Percentiles rank a stretch among this genome's conserved stretches.
Conservation (phyloP, 2,797 vertebrate genomes). For the Fratercula arctica region DNA sequence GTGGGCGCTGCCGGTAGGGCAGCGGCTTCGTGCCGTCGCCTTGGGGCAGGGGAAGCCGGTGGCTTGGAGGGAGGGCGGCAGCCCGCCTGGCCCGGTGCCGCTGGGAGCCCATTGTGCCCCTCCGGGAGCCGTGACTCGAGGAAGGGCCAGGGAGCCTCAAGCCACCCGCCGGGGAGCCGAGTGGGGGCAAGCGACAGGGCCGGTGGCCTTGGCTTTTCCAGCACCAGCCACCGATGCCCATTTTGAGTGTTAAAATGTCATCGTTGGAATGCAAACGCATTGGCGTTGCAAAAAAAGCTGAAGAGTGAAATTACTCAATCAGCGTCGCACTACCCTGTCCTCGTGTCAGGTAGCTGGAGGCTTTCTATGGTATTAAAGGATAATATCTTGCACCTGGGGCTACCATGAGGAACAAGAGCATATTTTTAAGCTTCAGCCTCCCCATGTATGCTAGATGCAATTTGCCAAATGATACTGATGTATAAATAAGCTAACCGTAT, state of each 20-base stretch:
- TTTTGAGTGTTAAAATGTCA: not conserved
- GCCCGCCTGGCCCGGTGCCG: not conserved
- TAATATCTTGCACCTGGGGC: not conserved
- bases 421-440: not conserved
- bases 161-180: not conserved
- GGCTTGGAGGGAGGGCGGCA: not conserved
- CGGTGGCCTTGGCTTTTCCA: not conserved
- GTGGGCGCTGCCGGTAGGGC: not conserved
- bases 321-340: not conserved
- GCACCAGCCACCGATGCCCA: rapidly evolving
- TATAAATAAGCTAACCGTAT: constrained; percentile 34
- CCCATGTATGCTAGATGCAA: not conserved
- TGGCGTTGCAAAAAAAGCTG: not conserved
- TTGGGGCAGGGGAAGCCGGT: not conserved
- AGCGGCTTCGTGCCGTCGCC: not conserved
- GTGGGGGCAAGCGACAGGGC: rapidly evolving
- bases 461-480: constrained; percentile 18
- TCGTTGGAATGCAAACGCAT: not conserved
- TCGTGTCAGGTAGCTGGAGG: not conserved
- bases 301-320: not conserved
- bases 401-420: not conserved
- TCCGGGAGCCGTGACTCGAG: not conserved
- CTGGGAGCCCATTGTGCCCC: too few species aligned
- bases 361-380: not conserved
- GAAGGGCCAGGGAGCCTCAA: too few species aligned